A percentile compares a stretch with the other conserved stretches of the same genome.
These are phyloP conservation scores for Augochlorella aurata DNA, from an alignment of 2,888 invertebrate genomes.

Conservation along the genomic window DNA sequence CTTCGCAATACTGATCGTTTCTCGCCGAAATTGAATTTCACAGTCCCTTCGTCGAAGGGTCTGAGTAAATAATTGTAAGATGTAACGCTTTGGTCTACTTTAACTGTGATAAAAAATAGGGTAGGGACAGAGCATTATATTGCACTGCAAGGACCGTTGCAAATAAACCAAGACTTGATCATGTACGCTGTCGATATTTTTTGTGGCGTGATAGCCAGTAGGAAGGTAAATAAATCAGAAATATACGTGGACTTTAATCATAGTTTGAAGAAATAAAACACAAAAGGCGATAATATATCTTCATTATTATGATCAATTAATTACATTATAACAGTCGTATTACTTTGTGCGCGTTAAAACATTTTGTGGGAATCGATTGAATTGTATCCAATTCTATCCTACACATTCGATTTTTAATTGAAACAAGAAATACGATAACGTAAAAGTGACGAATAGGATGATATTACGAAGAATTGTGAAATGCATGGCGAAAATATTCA, in stretches of 20 bases:
- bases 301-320: no score
- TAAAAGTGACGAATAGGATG: slow-evolving; percentile 36
- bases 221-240: no score
- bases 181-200: no score
- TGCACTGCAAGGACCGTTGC: no score
- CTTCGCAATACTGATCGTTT: neutral
- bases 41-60: neutral
- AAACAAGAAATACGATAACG: slow-evolving; percentile 36
- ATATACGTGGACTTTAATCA: neutral
- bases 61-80: neutral
- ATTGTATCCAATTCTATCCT: neutral
- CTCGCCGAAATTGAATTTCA: neutral
- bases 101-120: neutral
- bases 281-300: neutral
- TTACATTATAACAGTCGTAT: neutral
- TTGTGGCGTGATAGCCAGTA: no score
- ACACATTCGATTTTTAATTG: slow-evolving; percentile 24
- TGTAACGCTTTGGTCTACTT: neutral
- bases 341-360: neutral
- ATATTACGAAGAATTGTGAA: slow-evolving; percentile 27
- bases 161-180: no score
- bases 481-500: slow-evolving; percentile 19
- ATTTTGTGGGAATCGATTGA: neutral
- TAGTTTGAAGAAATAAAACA: neutral
- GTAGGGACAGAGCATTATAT: neutral